A percentile compares a stretch with the other conserved stretches of the same genome.
phyloP scores from a whole-genome alignment of 2,888 invertebrate genomes.

The Diarsia dahlii region DNA sequence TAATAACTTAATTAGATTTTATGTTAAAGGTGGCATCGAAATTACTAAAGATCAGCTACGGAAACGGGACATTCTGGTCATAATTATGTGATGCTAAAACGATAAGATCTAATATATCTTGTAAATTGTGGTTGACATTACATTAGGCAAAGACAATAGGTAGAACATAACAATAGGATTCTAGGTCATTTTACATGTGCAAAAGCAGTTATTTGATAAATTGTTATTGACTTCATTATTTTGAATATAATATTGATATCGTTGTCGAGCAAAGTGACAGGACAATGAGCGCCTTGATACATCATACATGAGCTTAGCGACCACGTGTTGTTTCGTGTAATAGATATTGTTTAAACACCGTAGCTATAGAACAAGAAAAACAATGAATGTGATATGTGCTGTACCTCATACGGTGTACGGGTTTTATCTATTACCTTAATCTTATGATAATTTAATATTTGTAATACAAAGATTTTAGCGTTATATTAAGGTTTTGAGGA shows the following conservation, averaged over 20 bases:
- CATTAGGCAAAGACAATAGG: constrained; percentile 57
- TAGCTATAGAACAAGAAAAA: constrained; percentile 57
- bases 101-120: constrained; percentile 28
- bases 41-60: background rate
- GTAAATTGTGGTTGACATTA: constrained; percentile 50
- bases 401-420: constrained; percentile 30
- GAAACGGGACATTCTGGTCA: constrained; percentile 5
- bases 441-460: constrained; percentile 14
- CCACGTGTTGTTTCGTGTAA: constrained; percentile 68
- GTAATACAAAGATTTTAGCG: background rate
- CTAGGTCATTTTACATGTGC: constrained; percentile 55
- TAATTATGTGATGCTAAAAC: constrained; percentile 22
- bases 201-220: constrained; percentile 64
- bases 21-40: background rate
- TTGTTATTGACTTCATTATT: constrained; percentile 63
- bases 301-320: constrained; percentile 67
- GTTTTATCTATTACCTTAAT: constrained; percentile 36
- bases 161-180: constrained; percentile 49
- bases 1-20: background rate
- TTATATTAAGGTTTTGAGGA: background rate
- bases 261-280: constrained; percentile 73
- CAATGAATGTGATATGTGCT: constrained; percentile 46
- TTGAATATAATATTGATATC: constrained; percentile 72
- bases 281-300: constrained; percentile 74
- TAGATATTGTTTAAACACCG: constrained; percentile 63